These are phyloP conservation scores for Luidia sarsii DNA, from an alignment of 53 echinoderm and acorn worm species.

Conservation along the genomic window DNA sequence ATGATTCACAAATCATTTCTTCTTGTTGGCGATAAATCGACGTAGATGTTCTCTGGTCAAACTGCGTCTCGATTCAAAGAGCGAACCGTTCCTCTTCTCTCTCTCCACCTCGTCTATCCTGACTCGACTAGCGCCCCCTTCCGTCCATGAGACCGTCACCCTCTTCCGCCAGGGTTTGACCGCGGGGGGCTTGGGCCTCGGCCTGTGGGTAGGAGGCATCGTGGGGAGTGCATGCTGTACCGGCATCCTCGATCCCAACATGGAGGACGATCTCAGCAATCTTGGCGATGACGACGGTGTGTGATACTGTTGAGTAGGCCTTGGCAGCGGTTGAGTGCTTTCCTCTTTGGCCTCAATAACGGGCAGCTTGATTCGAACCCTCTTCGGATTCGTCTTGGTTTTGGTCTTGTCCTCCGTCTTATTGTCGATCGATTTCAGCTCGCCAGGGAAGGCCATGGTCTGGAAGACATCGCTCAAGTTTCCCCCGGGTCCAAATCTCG, in stretches of 20 bases:
- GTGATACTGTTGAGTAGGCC: neutral
- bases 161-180: slow-evolving; percentile 49
- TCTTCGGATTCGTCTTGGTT: neutral
- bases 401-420: neutral
- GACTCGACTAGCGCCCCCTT: slow-evolving; percentile 29
- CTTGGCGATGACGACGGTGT: too few relatives aligned
- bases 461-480: neutral
- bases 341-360: neutral
- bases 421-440: neutral
- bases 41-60: slow-evolving; percentile 24
- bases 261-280: too few relatives aligned
- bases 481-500: neutral
- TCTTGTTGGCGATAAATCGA: slow-evolving; percentile 17
- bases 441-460: neutral
- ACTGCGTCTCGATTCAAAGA: neutral
- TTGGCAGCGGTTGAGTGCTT: neutral
- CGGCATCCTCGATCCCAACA: too few relatives aligned
- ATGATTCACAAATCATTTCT: neutral
- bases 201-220: neutral
- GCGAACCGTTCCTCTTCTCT: neutral
- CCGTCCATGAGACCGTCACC: slow-evolving; percentile 38
- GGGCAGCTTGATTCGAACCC: slow-evolving; percentile 12
- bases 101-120: slow-evolving; percentile 8
- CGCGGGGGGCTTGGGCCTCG: neutral
- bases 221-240: neutral